A percentile compares a stretch with the other conserved stretches of the same genome.
phyloP scores from a whole-genome alignment of 2,113 vertebrate genomes.

The Cyanistes caeruleus region DNA sequence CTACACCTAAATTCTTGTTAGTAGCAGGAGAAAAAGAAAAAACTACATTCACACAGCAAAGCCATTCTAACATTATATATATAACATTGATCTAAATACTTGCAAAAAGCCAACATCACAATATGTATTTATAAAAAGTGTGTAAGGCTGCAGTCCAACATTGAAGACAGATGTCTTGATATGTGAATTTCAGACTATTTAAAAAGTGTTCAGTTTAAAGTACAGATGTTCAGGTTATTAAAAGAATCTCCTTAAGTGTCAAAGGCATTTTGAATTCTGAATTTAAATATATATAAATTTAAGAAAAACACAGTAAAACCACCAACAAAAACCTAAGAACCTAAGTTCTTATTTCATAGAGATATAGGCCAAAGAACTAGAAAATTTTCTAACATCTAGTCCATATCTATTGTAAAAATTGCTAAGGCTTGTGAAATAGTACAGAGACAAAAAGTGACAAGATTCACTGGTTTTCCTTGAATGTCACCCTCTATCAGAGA shows the following conservation, averaged over 20 bases:
- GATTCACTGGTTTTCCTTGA: neutral
- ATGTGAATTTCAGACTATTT: neutral
- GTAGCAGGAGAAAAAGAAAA: no score
- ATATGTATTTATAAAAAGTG: neutral
- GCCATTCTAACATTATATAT: no score
- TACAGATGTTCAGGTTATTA: neutral
- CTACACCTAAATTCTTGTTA: no score
- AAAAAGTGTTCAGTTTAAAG: neutral
- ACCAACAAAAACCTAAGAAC: neutral
- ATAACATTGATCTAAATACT: no score
- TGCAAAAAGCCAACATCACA: no score
- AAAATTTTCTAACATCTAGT: neutral
- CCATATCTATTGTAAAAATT: neutral
- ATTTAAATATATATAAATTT: neutral
- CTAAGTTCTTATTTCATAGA: neutral
- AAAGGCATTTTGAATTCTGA: neutral
- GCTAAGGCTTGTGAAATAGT: neutral
- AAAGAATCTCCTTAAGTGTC: neutral
- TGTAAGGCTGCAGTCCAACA: neutral
- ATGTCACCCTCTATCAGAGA: neutral
- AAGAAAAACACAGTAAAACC: accelerated
- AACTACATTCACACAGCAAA: no score
- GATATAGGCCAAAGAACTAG: neutral
- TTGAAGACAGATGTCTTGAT: neutral
- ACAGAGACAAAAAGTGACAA: neutral